phyloP scores from a whole-genome alignment of 2,113 vertebrate genomes.

The Brienomyrus brachyistius region DNA sequence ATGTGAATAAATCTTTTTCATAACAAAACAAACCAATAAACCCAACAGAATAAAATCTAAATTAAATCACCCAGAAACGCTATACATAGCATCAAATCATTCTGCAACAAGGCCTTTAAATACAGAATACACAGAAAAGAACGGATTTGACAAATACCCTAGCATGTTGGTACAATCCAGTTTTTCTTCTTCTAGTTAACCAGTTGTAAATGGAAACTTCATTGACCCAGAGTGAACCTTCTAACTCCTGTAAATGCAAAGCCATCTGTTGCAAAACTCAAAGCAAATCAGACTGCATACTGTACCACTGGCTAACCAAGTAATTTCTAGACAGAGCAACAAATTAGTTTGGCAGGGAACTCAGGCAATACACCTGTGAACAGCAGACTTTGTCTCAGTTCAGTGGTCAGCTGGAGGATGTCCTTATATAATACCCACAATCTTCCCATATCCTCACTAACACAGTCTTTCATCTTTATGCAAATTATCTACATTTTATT shows the following conservation, averaged over 20 bases:
- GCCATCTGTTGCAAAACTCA: neutral
- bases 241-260: neutral
- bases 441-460: slow-evolving; percentile 38
- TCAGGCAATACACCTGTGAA: slow-evolving; percentile 39
- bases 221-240: neutral
- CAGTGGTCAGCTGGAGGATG: slow-evolving; percentile 31
- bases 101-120: neutral
- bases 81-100: neutral
- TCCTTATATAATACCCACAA: slow-evolving; percentile 19
- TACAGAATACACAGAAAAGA: neutral
- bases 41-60: neutral
- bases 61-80: neutral
- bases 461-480: slow-evolving; percentile 39
- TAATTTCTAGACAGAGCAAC: neutral
- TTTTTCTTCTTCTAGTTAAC: neutral
- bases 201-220: neutral
- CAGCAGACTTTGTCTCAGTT: slow-evolving; percentile 32
- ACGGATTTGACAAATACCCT: neutral
- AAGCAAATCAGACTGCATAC: neutral
- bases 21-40: neutral
- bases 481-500: neutral
- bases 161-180: neutral
- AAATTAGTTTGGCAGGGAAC: neutral
- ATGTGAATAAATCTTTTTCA: slow-evolving; percentile 4
- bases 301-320: neutral